These are phyloP conservation scores for Lethrus apterus DNA, from an alignment of 1,140 invertebrate genomes.

Conservation along the genomic window DNA sequence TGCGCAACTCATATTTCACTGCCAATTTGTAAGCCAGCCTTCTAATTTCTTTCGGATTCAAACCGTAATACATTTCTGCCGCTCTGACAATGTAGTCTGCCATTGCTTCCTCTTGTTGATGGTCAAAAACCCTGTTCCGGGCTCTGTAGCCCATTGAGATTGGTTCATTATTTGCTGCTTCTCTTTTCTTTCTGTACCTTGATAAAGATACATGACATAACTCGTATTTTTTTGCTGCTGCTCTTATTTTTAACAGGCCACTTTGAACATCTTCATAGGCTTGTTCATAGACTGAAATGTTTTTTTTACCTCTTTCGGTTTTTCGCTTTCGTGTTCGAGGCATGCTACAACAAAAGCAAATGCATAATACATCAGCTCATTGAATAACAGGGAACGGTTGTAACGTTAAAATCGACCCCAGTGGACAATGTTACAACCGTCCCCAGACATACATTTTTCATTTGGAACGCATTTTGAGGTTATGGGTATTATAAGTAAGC, in stretches of 20 bases:
- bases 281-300: too few relatives aligned
- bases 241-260: not conserved
- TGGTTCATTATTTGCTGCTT: not conserved
- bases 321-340: too few relatives aligned
- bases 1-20: slow-evolving; percentile 24
- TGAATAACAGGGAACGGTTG: too few relatives aligned
- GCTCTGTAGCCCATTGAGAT: not conserved
- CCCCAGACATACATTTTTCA: too few relatives aligned
- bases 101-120: not conserved
- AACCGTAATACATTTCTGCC: slow-evolving; percentile 26
- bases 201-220: slow-evolving; percentile 7
- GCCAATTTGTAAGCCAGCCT: slow-evolving; percentile 29
- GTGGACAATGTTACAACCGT: too few relatives aligned
- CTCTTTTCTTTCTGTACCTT: slow-evolving; percentile 20
- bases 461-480: too few relatives aligned
- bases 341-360: too few relatives aligned
- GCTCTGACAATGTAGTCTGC: too few relatives aligned
- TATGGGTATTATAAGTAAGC: too few relatives aligned
- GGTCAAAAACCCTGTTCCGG: not conserved
- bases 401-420: too few relatives aligned
- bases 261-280: not conserved
- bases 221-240: slow-evolving; percentile 6
- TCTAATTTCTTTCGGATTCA: slow-evolving; percentile 23
- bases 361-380: too few relatives aligned
- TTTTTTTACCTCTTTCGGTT: too few relatives aligned